Conservation (phyloP, 2,888 invertebrate species). For the Caenorhabditis sulstoni region DNA sequence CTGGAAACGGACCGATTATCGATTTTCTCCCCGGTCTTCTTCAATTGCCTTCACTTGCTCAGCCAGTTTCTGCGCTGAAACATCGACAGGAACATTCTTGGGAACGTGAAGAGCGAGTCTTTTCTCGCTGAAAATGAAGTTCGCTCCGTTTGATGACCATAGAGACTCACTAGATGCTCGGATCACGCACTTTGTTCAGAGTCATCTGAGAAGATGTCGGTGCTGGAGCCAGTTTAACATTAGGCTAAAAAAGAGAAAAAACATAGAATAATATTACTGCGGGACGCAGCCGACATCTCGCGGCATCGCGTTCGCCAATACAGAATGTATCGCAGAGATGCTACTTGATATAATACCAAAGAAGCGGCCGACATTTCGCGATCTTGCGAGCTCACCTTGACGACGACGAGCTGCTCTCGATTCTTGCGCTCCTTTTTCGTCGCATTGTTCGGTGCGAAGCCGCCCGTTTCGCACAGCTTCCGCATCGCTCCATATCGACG, state of each 20-base stretch:
- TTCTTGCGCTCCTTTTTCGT: slow-evolving; percentile 54
- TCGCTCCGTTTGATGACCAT: not conserved
- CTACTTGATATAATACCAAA: too few species aligned
- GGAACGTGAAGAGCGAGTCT: slow-evolving; percentile 34
- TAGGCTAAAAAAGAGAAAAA: slow-evolving; percentile 24
- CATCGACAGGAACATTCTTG: slow-evolving; percentile 19
- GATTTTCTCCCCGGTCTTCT: not conserved
- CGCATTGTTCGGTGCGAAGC: slow-evolving; percentile 40
- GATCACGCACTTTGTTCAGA: slow-evolving; percentile 42
- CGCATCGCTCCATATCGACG: slow-evolving; percentile 51
- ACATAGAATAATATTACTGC: not conserved
- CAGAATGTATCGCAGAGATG: too few species aligned
- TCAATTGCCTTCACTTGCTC: slow-evolving; percentile 46
- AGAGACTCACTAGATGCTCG: slow-evolving; percentile 25
- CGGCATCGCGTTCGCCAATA: too few species aligned
- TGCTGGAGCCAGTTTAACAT: slow-evolving; percentile 30
- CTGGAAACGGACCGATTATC: slow-evolving; percentile 6
- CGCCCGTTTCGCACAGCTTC: slow-evolving; percentile 54
- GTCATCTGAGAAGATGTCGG: slow-evolving; percentile 55
- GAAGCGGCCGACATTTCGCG: too few species aligned
- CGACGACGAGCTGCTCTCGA: slow-evolving; percentile 18
- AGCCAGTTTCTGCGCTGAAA: slow-evolving; percentile 48
- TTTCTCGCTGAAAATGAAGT: slow-evolving; percentile 20
- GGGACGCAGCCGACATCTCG: not conserved
- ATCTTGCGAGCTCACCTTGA: slow-evolving; percentile 27